Conservation (phyloP, 2,797 vertebrate species). For the Danio jaintianensis region DNA sequence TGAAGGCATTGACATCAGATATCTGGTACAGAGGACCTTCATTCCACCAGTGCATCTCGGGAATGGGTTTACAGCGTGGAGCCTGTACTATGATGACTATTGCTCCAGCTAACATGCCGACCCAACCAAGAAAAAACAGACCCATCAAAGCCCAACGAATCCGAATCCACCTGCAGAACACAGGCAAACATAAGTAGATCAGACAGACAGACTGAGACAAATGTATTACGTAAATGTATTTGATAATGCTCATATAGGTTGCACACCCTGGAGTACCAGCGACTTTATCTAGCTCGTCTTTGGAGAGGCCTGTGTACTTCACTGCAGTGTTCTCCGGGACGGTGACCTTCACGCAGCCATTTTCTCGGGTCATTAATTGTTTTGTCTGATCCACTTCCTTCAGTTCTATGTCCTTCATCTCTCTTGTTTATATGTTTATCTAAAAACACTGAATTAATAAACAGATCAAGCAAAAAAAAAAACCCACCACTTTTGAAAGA, state of each 20-base stretch:
- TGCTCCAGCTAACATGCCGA: slow-evolving; percentile 91
- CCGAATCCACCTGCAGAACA: slow-evolving; percentile 81
- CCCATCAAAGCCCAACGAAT: slow-evolving; percentile 86
- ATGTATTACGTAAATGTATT: too few relatives aligned
- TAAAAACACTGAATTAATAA: slow-evolving; percentile 3
- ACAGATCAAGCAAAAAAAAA: background rate
- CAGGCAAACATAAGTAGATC: background rate
- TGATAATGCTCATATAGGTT: background rate
- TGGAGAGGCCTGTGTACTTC: slow-evolving; percentile 89
- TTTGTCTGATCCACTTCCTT: slow-evolving; percentile 88
- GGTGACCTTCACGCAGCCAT: slow-evolving; percentile 87
- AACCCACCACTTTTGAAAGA: background rate
- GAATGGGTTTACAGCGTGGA: slow-evolving; percentile 87
- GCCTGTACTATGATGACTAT: slow-evolving; percentile 89
- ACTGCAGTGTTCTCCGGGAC: slow-evolving; percentile 77
- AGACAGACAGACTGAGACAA: background rate
- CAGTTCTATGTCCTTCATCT: slow-evolving; percentile 90
- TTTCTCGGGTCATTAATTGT: slow-evolving; percentile 85
- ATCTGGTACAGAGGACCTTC: slow-evolving; percentile 87
- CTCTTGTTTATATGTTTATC: slow-evolving; percentile 70
- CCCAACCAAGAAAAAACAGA: slow-evolving; percentile 92
- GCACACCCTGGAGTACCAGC: slow-evolving; percentile 83
- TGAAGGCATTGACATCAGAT: slow-evolving; percentile 72
- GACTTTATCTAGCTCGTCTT: slow-evolving; percentile 88
- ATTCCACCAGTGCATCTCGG: slow-evolving; percentile 88